These are phyloP conservation scores for Pantherophis guttatus DNA, from an alignment of 2,113 vertebrate species.

Conservation along the genomic window DNA sequence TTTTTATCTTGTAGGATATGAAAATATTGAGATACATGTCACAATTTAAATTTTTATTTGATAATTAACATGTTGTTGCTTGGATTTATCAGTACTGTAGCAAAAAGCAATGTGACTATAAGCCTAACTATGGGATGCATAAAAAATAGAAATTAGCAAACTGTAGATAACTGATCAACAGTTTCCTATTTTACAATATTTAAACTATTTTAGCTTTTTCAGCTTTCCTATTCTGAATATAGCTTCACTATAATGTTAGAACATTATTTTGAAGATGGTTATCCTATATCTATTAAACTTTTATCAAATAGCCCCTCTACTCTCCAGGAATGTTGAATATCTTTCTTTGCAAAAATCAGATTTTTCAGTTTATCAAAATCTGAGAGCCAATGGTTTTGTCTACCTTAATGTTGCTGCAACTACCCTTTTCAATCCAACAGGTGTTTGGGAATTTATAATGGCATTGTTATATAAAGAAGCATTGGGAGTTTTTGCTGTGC, in stretches of 20 bases:
- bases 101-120: slow-evolving; percentile 1
- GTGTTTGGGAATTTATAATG: too few species aligned
- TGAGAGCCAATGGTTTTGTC: too few species aligned
- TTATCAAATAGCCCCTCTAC: too few species aligned
- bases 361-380: too few species aligned
- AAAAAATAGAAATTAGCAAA: neutral
- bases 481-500: too few species aligned
- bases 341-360: too few species aligned
- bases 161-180: neutral
- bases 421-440: too few species aligned
- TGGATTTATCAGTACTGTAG: neutral
- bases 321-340: too few species aligned
- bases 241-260: neutral
- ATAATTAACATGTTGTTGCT: slow-evolving; percentile 31
- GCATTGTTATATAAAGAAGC: too few species aligned
- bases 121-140: slow-evolving; percentile 10
- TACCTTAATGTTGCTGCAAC: too few species aligned
- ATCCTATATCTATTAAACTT: too few species aligned
- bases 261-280: neutral
- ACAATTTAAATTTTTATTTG: slow-evolving; percentile 24
- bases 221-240: slow-evolving; percentile 12
- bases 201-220: neutral
- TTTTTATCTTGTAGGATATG: slow-evolving; percentile 33
- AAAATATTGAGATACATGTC: slow-evolving; percentile 55
- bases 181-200: neutral